Percentiles rank a stretch among this genome's conserved stretches.
phyloP scores from a whole-genome alignment of 35 echinoderm and acorn worm species.

The Apostichopus californicus region DNA sequence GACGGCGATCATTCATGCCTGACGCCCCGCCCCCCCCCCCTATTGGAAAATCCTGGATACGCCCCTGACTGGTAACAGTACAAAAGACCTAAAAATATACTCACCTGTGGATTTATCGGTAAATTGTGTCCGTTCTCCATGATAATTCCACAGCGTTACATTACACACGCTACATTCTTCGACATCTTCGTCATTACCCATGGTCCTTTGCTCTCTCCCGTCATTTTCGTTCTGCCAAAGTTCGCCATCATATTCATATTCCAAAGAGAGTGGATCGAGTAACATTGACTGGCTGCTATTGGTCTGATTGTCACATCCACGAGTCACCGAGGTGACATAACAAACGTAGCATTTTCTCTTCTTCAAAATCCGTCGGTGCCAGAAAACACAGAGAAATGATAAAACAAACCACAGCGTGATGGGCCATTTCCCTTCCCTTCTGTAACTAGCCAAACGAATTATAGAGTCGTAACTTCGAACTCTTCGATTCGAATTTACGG shows the following conservation, averaged over 20 bases:
- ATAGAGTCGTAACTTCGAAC: neutral
- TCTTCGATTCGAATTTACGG: neutral
- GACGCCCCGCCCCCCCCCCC: no score
- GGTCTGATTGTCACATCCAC: neutral
- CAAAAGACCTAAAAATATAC: neutral
- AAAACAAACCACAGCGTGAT: neutral
- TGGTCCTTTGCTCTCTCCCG: neutral
- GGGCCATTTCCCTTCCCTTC: neutral
- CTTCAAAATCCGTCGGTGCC: neutral
- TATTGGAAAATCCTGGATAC: no score
- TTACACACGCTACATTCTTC: neutral
- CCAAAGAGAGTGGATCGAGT: constrained; percentile 10
- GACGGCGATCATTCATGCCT: no score
- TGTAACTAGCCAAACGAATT: neutral
- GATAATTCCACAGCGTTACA: neutral
- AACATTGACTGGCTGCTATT: neutral
- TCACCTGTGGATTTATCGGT: neutral
- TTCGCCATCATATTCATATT: constrained; percentile 39
- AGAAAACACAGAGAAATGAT: constrained; percentile 8
- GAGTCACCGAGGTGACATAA: neutral
- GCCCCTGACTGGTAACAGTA: no score
- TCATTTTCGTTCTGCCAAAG: neutral
- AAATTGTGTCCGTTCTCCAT: neutral
- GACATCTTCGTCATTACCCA: neutral
- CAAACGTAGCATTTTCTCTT: constrained; percentile 7